Evolutionary conservation across 2,888 invertebrate genomes (phyloP).

Genomic region (Apotomis capreana): DNA sequence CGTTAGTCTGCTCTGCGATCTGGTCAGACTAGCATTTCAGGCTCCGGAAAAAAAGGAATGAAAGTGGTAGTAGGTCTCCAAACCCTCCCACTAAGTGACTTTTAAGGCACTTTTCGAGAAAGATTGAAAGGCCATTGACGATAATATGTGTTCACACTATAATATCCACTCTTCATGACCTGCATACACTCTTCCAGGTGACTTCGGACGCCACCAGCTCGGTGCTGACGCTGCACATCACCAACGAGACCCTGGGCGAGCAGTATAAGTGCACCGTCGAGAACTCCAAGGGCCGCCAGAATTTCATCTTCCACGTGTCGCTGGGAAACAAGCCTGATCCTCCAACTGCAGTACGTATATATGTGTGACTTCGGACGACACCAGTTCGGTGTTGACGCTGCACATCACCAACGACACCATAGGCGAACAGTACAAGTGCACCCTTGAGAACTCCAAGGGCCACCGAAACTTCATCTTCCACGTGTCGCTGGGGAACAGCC

Average conservation of each 20-base stretch:
- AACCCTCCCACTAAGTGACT: no score
- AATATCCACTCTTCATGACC: no score
- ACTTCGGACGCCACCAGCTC: conserved; percentile 56
- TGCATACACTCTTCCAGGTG: conserved; percentile 14
- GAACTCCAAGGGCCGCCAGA: conserved; percentile 65
- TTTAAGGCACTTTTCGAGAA: no score
- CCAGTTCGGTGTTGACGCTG: conserved; percentile 64
- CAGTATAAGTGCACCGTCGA: conserved; percentile 70
- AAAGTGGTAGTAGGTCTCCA: no score
- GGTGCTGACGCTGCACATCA: conserved; percentile 64
- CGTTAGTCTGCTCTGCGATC: no score
- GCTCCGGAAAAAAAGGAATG: no score
- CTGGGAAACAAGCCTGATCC: conserved; percentile 68
- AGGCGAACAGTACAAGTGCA: conserved; percentile 68
- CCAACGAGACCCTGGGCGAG: conserved; percentile 59
- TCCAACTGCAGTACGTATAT: conserved; percentile 67
- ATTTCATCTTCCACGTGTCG: conserved; percentile 69
- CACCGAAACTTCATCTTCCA: conserved; percentile 66
- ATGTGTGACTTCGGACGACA: conserved; percentile 17
- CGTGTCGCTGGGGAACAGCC: conserved; percentile 70
- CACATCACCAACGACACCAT: conserved; percentile 62
- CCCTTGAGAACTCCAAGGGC: conserved; percentile 66
- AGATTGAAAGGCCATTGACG: no score
- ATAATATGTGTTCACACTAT: no score
- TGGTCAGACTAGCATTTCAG: no score